phyloP scores from a whole-genome alignment of 2,113 vertebrate species.

The Zapus hudsonius region DNA sequence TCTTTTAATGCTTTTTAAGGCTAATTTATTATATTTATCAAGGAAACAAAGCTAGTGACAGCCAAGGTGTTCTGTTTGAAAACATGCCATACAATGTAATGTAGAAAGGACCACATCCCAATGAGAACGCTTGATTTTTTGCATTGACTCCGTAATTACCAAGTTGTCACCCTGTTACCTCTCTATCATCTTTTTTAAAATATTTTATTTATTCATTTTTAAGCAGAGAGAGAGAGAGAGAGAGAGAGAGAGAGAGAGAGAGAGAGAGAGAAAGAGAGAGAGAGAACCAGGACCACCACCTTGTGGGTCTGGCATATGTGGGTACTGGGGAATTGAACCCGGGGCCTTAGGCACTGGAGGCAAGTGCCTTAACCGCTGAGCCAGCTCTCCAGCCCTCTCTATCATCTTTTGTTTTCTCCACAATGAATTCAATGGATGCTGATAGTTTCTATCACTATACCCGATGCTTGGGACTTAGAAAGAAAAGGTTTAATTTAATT shows the following conservation, averaged over 20 bases:
- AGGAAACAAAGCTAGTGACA: not conserved
- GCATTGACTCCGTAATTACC: not conserved
- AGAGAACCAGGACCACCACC: too few relatives aligned
- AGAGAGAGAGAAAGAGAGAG: too few relatives aligned
- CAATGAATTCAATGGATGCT: not conserved
- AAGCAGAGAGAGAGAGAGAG: too few relatives aligned
- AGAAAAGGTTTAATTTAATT: not conserved
- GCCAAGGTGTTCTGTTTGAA: not conserved
- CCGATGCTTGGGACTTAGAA: not conserved
- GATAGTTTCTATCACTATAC: not conserved
- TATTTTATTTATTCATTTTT: too few relatives aligned
- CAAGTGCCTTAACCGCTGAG: too few relatives aligned
- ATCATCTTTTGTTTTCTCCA: not conserved
- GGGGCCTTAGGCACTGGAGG: too few relatives aligned
- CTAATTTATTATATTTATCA: not conserved
- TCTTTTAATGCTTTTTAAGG: not conserved
- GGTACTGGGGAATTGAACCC: too few relatives aligned
- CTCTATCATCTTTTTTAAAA: too few relatives aligned
- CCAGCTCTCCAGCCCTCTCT: too few relatives aligned
- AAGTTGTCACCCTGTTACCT: not conserved
- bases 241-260: too few relatives aligned
- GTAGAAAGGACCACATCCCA: not conserved
- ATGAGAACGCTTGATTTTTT: not conserved
- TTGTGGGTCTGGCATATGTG: too few relatives aligned
- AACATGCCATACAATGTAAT: not conserved